Conservation (phyloP, 2,888 invertebrate genomes). For the Thecocarcelia acutangulata region DNA sequence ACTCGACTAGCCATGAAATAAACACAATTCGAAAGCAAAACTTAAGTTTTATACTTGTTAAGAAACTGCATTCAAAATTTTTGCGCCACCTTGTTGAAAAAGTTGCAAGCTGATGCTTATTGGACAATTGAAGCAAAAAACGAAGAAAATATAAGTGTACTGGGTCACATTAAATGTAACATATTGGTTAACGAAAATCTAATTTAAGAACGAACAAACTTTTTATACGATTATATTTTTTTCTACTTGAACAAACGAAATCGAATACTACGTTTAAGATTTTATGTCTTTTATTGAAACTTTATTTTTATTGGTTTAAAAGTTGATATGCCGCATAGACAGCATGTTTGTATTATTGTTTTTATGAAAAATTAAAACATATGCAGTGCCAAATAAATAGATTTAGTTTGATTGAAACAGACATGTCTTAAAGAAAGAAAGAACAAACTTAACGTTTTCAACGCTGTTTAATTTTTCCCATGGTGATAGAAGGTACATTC, state of each 20-base stretch:
- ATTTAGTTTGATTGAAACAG: conserved; percentile 12
- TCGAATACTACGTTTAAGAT: conserved; percentile 15
- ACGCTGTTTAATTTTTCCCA: too few relatives aligned
- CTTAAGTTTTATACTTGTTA: too few relatives aligned
- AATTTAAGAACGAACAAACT: conserved; percentile 62
- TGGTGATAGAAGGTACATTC: too few relatives aligned
- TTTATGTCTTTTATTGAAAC: conserved; percentile 45
- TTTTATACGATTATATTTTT: conserved; percentile 24
- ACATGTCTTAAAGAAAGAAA: not conserved
- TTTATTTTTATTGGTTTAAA: conserved; percentile 9
- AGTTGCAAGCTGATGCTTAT: conserved; percentile 1
- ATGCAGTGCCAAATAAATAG: conserved; percentile 19
- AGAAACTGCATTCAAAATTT: too few relatives aligned
- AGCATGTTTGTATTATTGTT: conserved; percentile 9
- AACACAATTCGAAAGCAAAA: too few relatives aligned
- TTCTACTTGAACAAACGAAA: conserved; percentile 1
- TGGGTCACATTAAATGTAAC: conserved; percentile 63
- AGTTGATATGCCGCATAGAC: not conserved
- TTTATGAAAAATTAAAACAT: conserved; percentile 6
- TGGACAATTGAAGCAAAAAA: conserved; percentile 9
- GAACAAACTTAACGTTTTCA: too few relatives aligned
- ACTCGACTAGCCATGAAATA: too few relatives aligned
- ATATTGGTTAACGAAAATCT: conserved; percentile 63
- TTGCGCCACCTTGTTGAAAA: too few relatives aligned
- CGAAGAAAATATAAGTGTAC: conserved; percentile 13